These are phyloP conservation scores for Bergia sp. DNA, from an alignment of 92 coral and sea anemone species.

Conservation along the genomic window DNA sequence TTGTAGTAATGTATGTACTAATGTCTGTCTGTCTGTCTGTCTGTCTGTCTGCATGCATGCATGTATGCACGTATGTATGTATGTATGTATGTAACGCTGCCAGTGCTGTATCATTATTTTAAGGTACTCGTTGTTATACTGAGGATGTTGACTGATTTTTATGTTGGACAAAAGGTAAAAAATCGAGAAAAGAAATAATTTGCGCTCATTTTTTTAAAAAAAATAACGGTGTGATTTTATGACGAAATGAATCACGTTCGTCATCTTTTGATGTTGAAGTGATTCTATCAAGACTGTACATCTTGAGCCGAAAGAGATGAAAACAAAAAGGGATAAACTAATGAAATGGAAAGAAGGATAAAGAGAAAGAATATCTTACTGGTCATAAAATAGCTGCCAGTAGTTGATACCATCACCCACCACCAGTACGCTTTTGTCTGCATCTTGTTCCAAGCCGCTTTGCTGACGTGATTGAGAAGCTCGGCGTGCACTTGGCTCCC, in stretches of 20 bases:
- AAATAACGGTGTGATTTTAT: background rate
- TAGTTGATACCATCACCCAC: constrained; percentile 62
- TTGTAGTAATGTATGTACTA: too few species aligned
- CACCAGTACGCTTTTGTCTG: constrained; percentile 78
- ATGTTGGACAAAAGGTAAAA: too few species aligned
- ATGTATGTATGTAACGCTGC: too few species aligned
- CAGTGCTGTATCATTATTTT: too few species aligned
- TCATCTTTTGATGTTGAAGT: too few species aligned
- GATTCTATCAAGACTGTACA: background rate
- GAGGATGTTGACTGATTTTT: too few species aligned
- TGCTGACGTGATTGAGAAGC: constrained; percentile 77
- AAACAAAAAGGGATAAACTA: background rate
- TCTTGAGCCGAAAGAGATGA: background rate
- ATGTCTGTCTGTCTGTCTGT: too few species aligned
- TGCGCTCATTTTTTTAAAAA: too few species aligned
- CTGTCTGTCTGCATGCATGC: too few species aligned
- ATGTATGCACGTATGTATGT: too few species aligned
- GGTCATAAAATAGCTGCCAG: constrained; percentile 45
- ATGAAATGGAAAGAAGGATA: background rate
- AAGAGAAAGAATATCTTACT: background rate
- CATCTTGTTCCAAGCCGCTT: constrained; percentile 69
- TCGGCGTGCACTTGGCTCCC: constrained; percentile 77
- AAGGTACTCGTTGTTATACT: too few species aligned
- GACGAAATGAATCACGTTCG: background rate
- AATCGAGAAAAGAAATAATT: background rate